Conservation (phyloP, 1,140 invertebrate genomes). For the Sminthurides bifidus region DNA sequence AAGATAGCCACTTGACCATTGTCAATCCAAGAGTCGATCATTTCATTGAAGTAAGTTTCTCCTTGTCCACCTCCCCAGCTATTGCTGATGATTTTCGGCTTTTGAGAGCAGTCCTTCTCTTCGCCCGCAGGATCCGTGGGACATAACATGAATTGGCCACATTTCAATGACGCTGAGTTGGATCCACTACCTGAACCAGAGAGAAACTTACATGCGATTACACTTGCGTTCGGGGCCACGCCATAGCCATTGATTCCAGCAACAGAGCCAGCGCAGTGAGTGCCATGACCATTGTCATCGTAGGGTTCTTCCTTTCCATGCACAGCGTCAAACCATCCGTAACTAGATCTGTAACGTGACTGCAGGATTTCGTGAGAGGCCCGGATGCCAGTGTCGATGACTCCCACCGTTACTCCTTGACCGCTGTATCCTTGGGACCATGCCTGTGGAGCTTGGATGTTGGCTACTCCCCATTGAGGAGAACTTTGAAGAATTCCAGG, state of each 20-base stretch:
- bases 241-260: slow-evolving; percentile 2
- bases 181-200: neutral
- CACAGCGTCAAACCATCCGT: slow-evolving; percentile 5
- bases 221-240: slow-evolving; percentile 1
- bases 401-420: neutral
- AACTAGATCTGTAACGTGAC: no score
- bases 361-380: slow-evolving; percentile 1
- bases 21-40: neutral
- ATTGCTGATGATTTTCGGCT: neutral
- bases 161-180: neutral
- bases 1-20: neutral
- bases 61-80: neutral
- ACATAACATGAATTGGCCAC: slow-evolving; percentile 5
- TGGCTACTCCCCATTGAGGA: neutral
- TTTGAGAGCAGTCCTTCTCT: neutral
- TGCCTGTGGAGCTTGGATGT: neutral
- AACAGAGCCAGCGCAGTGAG: slow-evolving; percentile 4
- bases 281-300: slow-evolving; percentile 11
- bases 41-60: neutral
- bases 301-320: neutral
- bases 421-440: neutral
- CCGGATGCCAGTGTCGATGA: neutral
- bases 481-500: no score
- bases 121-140: neutral
- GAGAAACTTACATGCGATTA: neutral